phyloP scores from a whole-genome alignment of 2,797 vertebrate genomes.

The Crypturellus tataupa region DNA sequence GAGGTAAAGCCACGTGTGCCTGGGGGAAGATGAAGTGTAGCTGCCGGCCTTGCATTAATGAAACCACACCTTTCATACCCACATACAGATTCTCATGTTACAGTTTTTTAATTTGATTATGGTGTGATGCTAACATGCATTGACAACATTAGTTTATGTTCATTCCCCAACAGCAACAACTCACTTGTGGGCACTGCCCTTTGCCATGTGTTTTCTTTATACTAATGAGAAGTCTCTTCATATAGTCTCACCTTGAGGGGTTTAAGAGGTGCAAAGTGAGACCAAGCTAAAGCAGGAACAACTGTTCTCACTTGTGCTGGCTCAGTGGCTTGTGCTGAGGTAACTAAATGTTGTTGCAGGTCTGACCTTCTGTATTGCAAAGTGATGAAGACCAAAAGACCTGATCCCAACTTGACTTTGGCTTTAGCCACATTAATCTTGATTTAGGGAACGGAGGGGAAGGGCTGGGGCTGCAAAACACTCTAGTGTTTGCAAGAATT shows the following conservation, averaged over 20 bases:
- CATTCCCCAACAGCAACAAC: background rate
- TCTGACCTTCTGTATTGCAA: background rate
- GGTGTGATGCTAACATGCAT: background rate
- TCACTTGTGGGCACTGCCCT: background rate
- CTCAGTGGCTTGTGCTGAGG: background rate
- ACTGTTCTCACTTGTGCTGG: background rate
- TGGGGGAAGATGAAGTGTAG: background rate
- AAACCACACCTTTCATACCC: background rate
- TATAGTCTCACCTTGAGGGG: fast-evolving
- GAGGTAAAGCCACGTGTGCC: background rate
- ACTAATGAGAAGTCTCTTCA: background rate
- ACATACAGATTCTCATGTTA: background rate
- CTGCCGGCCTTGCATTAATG: background rate
- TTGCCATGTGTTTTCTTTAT: background rate
- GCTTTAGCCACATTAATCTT: background rate
- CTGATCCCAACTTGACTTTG: background rate
- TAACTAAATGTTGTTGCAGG: background rate
- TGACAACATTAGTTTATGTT: background rate
- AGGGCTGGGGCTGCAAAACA: background rate
- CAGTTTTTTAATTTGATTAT: background rate
- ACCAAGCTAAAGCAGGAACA: background rate
- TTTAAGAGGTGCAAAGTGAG: background rate
- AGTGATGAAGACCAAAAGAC: background rate
- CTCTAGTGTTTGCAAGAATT: background rate
- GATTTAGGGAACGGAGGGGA: background rate